Evolutionary conservation across 30 jellyfish, hydroid and myxozoan species (phyloP).

Genomic region (Chrysaora quinquecirrha): DNA sequence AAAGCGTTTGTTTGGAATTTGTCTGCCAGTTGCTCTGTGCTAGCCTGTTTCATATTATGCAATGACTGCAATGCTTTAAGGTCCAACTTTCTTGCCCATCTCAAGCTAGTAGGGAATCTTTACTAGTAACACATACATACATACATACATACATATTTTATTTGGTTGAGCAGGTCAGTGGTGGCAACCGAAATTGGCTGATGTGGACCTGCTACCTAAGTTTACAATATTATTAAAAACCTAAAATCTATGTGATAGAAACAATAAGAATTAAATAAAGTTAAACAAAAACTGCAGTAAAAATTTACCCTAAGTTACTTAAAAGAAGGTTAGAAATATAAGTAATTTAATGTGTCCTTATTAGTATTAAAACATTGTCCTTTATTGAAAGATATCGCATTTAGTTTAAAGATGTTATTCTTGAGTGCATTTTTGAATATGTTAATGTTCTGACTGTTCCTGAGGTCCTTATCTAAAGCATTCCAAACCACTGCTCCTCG

Average conservation of each 20-base stretch:
- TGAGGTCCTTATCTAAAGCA: slow-evolving; percentile 2
- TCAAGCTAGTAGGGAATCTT: too few relatives aligned
- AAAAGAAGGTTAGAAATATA: slow-evolving; percentile 7
- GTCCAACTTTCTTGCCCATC: too few relatives aligned
- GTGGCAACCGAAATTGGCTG: neutral
- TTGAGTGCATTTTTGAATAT: neutral
- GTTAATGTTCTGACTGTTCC: neutral
- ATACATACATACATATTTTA: slow-evolving; percentile 9
- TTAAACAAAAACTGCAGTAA: slow-evolving; percentile 8
- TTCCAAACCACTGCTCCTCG: slow-evolving; percentile 24
- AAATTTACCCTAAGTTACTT: slow-evolving; percentile 3
- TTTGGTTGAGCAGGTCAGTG: slow-evolving; percentile 15
- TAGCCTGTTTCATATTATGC: too few relatives aligned
- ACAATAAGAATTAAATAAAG: neutral
- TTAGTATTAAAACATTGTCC: slow-evolving; percentile 7
- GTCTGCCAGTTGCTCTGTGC: too few relatives aligned
- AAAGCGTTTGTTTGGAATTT: too few relatives aligned
- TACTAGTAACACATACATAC: too few relatives aligned
- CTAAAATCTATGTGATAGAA: slow-evolving; percentile 11
- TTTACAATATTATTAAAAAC: neutral
- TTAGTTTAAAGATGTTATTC: slow-evolving; percentile 2
- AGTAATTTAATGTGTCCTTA: slow-evolving; percentile 15
- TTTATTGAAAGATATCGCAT: neutral
- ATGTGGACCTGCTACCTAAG: slow-evolving; percentile 12
- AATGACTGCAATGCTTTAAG: too few relatives aligned